These are phyloP conservation scores for Drosophila differens DNA, from an alignment of 2,888 invertebrate species.

Conservation along the genomic window DNA sequence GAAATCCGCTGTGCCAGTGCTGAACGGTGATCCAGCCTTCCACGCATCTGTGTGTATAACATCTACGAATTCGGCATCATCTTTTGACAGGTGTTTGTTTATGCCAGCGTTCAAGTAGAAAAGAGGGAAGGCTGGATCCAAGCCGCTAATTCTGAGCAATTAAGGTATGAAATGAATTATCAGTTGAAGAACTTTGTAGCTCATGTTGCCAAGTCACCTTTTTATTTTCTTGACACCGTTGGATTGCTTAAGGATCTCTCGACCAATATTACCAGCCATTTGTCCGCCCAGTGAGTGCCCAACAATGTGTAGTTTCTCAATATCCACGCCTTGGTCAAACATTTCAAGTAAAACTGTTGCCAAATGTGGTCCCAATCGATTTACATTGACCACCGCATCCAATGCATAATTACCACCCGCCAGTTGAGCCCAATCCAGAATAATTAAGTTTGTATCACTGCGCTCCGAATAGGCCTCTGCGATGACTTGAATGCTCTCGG, in stretches of 20 bases:
- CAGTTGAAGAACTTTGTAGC: not conserved
- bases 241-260: slow-evolving; percentile 66
- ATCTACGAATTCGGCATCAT: slow-evolving; percentile 88
- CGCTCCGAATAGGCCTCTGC: slow-evolving; percentile 83
- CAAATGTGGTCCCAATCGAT: slow-evolving; percentile 79
- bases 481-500: slow-evolving; percentile 87
- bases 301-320: slow-evolving; percentile 82
- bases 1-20: slow-evolving; percentile 88
- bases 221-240: slow-evolving; percentile 62
- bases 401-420: slow-evolving; percentile 84
- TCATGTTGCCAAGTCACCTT: slow-evolving; percentile 36
- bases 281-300: slow-evolving; percentile 85
- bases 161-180: not conserved
- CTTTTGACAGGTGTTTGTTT: slow-evolving; percentile 85
- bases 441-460: slow-evolving; percentile 81
- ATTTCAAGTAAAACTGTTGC: slow-evolving; percentile 79
- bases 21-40: slow-evolving; percentile 86
- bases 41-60: slow-evolving; percentile 90
- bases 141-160: slow-evolving; percentile 86
- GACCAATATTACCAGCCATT: slow-evolving; percentile 82
- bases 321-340: slow-evolving; percentile 82
- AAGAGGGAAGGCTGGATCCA: slow-evolving; percentile 88
- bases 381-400: slow-evolving; percentile 83
- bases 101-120: slow-evolving; percentile 85
- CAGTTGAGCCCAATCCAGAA: slow-evolving; percentile 84